A percentile compares a stretch with the other conserved stretches of the same genome.
Evolutionary conservation across 2,888 invertebrate genomes (phyloP).

Genomic region (Epistrophe grossulariae): DNA sequence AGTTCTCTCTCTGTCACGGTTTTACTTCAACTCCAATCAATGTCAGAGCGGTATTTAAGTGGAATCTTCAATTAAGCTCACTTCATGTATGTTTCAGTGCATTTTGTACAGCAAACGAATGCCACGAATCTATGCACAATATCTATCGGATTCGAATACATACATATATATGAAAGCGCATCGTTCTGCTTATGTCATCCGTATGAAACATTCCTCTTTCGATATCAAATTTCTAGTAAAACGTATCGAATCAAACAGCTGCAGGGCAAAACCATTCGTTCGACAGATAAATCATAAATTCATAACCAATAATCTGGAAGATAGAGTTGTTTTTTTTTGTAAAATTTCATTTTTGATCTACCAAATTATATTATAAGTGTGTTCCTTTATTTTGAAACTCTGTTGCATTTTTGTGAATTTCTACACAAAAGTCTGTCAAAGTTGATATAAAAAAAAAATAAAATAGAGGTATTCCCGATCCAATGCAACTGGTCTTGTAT

Average conservation of each 20-base stretch:
- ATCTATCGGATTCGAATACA: neutral
- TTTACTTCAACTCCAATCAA: constrained; percentile 26
- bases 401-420: no score
- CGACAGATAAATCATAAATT: constrained; percentile 24
- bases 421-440: no score
- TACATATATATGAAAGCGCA: constrained; percentile 8
- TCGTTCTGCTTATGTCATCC: constrained; percentile 38
- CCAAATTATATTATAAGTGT: no score
- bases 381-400: no score
- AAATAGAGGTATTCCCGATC: no score
- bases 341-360: no score
- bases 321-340: neutral
- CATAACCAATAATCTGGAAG: neutral
- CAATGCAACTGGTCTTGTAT: no score
- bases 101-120: constrained; percentile 19
- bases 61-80: constrained; percentile 35
- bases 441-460: no score
- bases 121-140: constrained; percentile 11
- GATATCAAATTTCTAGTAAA: constrained; percentile 12
- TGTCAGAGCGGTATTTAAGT: constrained; percentile 38
- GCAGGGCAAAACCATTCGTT: constrained; percentile 3
- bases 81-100: constrained; percentile 14
- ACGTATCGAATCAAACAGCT: constrained; percentile 19
- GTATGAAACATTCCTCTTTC: constrained; percentile 11
- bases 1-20: neutral